Base-by-base conservation (phyloP, 1,140 invertebrate genomes). In the Asobara japonica region DNA sequence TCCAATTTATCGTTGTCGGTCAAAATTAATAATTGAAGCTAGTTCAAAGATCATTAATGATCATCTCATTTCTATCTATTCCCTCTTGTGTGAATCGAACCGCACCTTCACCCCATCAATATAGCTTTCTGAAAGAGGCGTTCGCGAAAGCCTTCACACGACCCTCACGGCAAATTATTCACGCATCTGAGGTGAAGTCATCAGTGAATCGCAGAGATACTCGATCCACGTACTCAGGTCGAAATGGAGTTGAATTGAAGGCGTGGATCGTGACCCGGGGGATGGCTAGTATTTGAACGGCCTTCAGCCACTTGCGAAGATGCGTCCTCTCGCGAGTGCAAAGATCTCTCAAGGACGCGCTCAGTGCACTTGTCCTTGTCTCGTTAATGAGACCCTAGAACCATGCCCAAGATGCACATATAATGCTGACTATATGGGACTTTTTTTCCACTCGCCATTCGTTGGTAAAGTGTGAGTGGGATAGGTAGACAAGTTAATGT, bases 341-440 rank as follows among this genome's bases (percentile, higher is more conserved):
- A 86, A 85, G 83, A 86, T 85, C 82, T 77, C 79, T 82, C 85
- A 86, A 86, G 84, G 84, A 60, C 82, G 82, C 64, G 71, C 64
- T 62, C 65, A 31, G 18, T 74, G 16, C 73, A 69, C 60, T 74
- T 41, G 82, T 84, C 82, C 80, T 84, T 84, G 80, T 84, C 78
- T 81, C 76, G 73, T 79, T 84, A 85, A 84, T 84, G 79, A 84
- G 79, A 73, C 78, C 73, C 78, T 72, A 68, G 45, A 65, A 18
- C 30, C 29, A n/a, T 61, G 51, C 51, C 51, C 20, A 56, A 56
- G 51, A 56, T 22, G 18, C 22, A 56, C 51, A 62, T 65, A 20
- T 51, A 38, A 70, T 68, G 4, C 36, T 56, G 18, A 30, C 64
- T 65, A 33, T 65, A 41, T 33, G n/a, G 1, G 4, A n/a, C n/a